Base-by-base conservation (phyloP, 2,888 invertebrate genomes). In the Junonia oenone region DNA sequence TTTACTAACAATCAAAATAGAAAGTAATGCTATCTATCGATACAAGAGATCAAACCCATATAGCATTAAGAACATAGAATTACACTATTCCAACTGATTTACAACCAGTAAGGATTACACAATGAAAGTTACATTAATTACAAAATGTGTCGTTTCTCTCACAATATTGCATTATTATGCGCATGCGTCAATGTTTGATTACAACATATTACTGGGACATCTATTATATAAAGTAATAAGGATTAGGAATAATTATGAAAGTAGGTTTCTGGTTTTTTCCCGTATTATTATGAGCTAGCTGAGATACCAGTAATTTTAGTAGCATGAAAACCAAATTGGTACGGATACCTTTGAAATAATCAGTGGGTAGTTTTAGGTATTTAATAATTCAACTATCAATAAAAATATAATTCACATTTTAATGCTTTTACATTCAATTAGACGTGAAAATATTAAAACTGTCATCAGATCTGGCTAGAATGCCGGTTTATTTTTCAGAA, bases 121-220 rank as follows among this genome's bases (percentile, higher is more conserved):
- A 57, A 55, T 51, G 57, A 57, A 57, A 63, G 54, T 51, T 45
- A 51, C 50, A 45, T 58, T 63, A 65, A 61, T 65, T 58, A 52
- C 56, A 45, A 54, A 53, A 59, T 40, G 43, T 43, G 51, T 58
- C 53, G 59, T 61, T 40, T 17, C 54, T 63, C 59, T 65, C 63
- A 62, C 58, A 65, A 62, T 62, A 59, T 62, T 38, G 56, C 56
- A 58, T 62, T 65, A 65, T 65, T 65, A 56, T 60, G 58, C 54
- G 19, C 38, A 19, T 19, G 38, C 38, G 49, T 58, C 51, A 49
- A 64, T 53, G 56, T 55, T 56, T 51, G 56, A 58, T 63, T 59
- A 53, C 59, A 49, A 33, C 45, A 58, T 40, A 29, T 33, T 27
- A 51, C 17, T 40, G 17, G 51, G 26, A 35, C 45, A 45, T 9